These are phyloP conservation scores for Melanogrammus aeglefinus DNA, from an alignment of 2,797 vertebrate genomes.

Conservation along the genomic window DNA sequence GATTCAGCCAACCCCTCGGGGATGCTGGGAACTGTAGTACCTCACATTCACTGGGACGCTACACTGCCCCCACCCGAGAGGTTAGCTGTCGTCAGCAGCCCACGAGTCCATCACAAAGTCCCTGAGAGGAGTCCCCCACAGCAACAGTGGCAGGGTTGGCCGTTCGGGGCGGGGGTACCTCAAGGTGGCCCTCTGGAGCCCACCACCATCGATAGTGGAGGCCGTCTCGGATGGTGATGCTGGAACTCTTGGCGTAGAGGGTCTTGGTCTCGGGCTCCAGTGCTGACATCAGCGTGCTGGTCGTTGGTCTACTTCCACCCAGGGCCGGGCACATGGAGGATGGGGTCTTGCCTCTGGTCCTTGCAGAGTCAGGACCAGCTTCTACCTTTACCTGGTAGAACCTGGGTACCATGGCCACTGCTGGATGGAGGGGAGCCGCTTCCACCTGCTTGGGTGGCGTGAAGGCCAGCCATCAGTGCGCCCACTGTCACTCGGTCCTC, in stretches of 20 bases:
- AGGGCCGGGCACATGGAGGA: neutral
- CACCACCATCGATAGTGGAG: neutral
- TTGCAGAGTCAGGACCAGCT: neutral
- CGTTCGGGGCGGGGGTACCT: neutral
- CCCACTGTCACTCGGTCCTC: neutral
- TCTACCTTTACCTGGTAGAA: neutral
- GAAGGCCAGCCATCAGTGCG: neutral
- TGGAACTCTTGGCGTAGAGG: neutral
- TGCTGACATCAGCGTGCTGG: neutral
- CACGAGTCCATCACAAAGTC: no score
- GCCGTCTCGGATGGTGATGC: neutral
- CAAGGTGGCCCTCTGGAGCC: neutral
- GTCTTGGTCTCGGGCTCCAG: neutral
- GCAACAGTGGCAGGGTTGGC: no score
- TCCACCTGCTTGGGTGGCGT: neutral
- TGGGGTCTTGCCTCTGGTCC: neutral
- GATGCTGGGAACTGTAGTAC: no score
- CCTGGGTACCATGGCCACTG: no score
- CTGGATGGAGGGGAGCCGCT: neutral
- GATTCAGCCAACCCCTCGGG: no score
- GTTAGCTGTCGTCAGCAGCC: no score
- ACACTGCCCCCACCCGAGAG: no score
- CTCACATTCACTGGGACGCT: no score
- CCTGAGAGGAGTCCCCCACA: no score
- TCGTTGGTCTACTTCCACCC: neutral